Conservation (phyloP, 2,888 invertebrate species). For the Caenorhabditis wallacei region DNA sequence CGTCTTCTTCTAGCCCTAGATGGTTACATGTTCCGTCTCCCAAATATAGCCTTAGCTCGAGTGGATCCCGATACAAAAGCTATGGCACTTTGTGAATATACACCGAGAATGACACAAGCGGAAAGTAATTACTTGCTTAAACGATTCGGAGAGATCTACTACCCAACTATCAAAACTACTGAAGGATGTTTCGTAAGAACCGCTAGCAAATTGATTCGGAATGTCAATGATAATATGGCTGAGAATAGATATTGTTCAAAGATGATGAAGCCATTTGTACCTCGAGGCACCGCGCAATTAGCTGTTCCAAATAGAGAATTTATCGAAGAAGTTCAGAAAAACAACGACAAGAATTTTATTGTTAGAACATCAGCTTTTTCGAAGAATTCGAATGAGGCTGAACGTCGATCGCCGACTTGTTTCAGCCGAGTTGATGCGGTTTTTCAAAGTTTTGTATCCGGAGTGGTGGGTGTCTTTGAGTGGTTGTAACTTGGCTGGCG, state of each 20-base stretch:
- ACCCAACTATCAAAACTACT: background rate
- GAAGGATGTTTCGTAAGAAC: conserved; percentile 6
- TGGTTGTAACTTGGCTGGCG: background rate
- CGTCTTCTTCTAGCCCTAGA: background rate
- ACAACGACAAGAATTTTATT: background rate
- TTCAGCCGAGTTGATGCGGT: background rate
- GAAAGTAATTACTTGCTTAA: conserved; percentile 1
- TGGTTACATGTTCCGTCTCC: background rate
- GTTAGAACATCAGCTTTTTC: background rate
- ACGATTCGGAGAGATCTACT: conserved; percentile 7
- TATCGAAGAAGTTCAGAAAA: background rate
- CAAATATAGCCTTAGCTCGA: background rate
- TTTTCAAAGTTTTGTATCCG: background rate
- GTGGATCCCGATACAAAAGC: background rate
- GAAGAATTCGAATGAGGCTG: background rate
- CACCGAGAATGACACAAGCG: background rate
- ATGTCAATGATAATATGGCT: background rate
- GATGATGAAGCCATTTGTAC: conserved; percentile 7
- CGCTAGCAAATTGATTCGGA: background rate
- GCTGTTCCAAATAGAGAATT: conserved; percentile 17
- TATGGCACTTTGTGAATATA: conserved; percentile 9
- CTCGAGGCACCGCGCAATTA: background rate
- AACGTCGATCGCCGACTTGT: background rate
- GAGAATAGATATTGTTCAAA: conserved; percentile 8
- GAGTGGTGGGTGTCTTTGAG: background rate